These are phyloP conservation scores for Tricholaema leucomelas DNA, from an alignment of 2,113 vertebrate species.

Conservation along the genomic window DNA sequence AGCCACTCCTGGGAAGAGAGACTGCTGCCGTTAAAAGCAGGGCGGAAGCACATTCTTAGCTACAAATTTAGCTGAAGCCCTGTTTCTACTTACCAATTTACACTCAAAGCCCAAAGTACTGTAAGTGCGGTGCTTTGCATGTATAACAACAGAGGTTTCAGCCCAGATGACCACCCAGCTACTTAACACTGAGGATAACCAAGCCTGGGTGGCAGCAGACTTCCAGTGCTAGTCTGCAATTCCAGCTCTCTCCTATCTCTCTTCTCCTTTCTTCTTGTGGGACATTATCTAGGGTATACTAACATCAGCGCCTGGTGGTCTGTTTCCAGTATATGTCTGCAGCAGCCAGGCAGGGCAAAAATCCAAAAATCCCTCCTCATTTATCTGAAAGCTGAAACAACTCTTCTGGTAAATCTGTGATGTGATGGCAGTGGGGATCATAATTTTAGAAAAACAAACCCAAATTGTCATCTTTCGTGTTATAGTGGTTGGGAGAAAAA, in stretches of 20 bases:
- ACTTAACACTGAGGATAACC: not conserved
- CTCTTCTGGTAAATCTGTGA: constrained; percentile 8
- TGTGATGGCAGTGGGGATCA: not conserved
- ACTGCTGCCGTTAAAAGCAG: not conserved
- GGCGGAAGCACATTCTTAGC: not conserved
- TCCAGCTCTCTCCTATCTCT: not conserved
- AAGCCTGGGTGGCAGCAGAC: not conserved
- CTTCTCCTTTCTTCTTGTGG: not conserved
- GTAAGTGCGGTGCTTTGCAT: not conserved
- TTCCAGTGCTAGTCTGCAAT: not conserved
- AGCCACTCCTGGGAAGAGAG: not conserved
- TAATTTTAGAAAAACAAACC: constrained; percentile 26
- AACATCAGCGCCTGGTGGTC: not conserved
- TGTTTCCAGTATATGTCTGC: not conserved
- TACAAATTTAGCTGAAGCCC: not conserved
- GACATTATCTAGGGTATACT: not conserved
- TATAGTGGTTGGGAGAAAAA: not conserved
- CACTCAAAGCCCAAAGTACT: not conserved
- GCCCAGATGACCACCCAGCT: not conserved
- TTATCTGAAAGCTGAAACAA: not conserved
- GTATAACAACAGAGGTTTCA: not conserved
- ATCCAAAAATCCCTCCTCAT: not conserved
- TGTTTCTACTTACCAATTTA: not conserved
- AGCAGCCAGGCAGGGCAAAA: not conserved
- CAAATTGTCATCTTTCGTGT: not conserved